A percentile compares a stretch with the other conserved stretches of the same genome.
Conservation (phyloP, 2,888 invertebrate species). For the Tetrapedia diversipes region DNA sequence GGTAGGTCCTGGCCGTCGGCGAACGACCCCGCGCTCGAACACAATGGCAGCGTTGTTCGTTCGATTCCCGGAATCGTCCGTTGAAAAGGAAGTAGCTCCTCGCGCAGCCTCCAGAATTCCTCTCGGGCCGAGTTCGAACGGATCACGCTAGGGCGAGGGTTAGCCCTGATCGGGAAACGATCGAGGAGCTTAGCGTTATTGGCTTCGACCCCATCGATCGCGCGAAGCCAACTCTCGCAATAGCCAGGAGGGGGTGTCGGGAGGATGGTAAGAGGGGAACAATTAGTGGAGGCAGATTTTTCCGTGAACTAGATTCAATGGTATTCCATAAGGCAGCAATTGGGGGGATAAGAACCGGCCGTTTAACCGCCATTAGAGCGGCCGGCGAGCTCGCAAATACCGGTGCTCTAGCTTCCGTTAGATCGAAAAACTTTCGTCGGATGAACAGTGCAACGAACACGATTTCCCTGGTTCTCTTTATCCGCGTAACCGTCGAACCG, state of each 20-base stretch:
- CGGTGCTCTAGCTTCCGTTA: not conserved
- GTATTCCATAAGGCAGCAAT: slow-evolving; percentile 20
- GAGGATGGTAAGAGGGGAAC: not conserved
- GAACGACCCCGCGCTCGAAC: not conserved
- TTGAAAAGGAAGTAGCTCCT: slow-evolving; percentile 4
- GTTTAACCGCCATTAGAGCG: slow-evolving; percentile 30
- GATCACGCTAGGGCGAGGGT: slow-evolving; percentile 7
- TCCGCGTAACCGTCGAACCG: not conserved
- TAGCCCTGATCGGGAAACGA: not conserved
- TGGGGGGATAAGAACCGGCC: slow-evolving; percentile 7
- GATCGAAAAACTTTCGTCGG: slow-evolving; percentile 12
- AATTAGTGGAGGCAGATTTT: slow-evolving; percentile 15
- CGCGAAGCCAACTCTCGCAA: not conserved
- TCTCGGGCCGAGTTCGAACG: slow-evolving; percentile 12
- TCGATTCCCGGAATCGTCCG: slow-evolving; percentile 27
- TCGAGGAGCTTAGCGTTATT: slow-evolving; percentile 21
- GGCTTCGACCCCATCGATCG: slow-evolving; percentile 24
- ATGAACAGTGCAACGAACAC: too few species aligned
- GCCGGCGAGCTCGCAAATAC: not conserved
- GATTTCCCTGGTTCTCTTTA: not conserved
- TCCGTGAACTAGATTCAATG: not conserved
- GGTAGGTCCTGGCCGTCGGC: not conserved
- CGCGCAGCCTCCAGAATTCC: slow-evolving; percentile 12
- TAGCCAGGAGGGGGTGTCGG: slow-evolving; percentile 1
- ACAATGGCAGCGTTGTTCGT: slow-evolving; percentile 24